Evolutionary conservation across 2,797 vertebrate genomes (phyloP).

Genomic region (Taenioides sp.): DNA sequence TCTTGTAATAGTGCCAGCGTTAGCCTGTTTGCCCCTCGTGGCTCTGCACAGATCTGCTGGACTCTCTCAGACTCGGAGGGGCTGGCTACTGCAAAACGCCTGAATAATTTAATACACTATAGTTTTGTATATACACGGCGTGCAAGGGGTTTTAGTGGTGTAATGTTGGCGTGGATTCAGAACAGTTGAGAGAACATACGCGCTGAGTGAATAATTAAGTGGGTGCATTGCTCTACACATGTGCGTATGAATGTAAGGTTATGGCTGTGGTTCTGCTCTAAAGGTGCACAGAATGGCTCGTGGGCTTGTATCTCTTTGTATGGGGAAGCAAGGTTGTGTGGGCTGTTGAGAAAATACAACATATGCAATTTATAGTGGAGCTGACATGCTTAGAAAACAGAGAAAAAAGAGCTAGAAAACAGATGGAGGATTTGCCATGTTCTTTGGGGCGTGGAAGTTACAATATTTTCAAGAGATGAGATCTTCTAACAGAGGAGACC

Average conservation of each 20-base stretch:
- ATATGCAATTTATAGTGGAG: not conserved
- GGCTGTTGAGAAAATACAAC: not conserved
- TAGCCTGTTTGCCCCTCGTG: constrained; percentile 30
- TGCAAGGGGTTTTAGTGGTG: constrained; percentile 15
- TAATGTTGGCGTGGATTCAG: constrained; percentile 27
- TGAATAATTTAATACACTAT: constrained; percentile 57
- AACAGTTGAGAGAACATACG: constrained; percentile 30
- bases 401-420: too few relatives aligned
- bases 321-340: not conserved
- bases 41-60: constrained; percentile 32
- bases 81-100: constrained; percentile 25
- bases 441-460: too few relatives aligned
- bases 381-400: not conserved
- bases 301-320: not conserved
- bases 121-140: constrained; percentile 23
- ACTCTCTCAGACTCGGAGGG: constrained; percentile 20
- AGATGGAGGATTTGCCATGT: not conserved
- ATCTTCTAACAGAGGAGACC: too few relatives aligned
- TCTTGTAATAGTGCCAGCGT: constrained; percentile 14
- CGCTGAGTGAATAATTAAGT: constrained; percentile 48
- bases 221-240: constrained; percentile 23
- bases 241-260: not conserved
- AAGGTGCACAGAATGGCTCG: not conserved
- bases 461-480: too few relatives aligned
- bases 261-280: not conserved